phyloP scores from a whole-genome alignment of 2,888 invertebrate genomes.

The Andrena bucephala region DNA sequence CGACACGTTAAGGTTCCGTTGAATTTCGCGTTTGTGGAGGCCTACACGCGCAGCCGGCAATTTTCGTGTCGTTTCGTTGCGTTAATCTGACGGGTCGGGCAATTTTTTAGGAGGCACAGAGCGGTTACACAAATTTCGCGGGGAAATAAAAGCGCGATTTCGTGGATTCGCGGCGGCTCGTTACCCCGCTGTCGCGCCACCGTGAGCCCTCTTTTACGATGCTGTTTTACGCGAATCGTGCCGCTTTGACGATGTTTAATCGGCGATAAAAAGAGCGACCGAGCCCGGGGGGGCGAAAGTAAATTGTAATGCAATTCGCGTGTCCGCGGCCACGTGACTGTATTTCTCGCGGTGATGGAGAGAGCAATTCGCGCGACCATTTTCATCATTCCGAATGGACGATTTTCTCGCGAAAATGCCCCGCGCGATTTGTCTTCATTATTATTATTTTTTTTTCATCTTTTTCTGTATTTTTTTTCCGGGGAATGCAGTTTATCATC shows the following conservation, averaged over 20 bases:
- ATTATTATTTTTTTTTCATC: too few species aligned
- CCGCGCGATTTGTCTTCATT: background rate
- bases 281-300: background rate
- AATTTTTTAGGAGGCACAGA: background rate
- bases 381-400: background rate
- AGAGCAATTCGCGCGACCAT: background rate
- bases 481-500: constrained; percentile 5
- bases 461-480: background rate
- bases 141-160: constrained; percentile 10
- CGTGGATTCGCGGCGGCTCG: background rate
- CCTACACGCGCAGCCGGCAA: background rate
- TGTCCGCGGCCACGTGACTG: background rate
- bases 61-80: constrained; percentile 12
- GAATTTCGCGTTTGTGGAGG: constrained; percentile 11
- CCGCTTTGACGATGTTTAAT: constrained; percentile 2
- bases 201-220: background rate
- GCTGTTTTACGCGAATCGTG: background rate
- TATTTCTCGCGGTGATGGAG: background rate
- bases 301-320: background rate
- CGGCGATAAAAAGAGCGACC: background rate
- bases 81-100: background rate
- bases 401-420: background rate
- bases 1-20: constrained; percentile 20
- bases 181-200: background rate
- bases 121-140: background rate